Evolutionary conservation across 2,888 invertebrate species (phyloP).

Genomic region (Rhogogaster chlorosoma): DNA sequence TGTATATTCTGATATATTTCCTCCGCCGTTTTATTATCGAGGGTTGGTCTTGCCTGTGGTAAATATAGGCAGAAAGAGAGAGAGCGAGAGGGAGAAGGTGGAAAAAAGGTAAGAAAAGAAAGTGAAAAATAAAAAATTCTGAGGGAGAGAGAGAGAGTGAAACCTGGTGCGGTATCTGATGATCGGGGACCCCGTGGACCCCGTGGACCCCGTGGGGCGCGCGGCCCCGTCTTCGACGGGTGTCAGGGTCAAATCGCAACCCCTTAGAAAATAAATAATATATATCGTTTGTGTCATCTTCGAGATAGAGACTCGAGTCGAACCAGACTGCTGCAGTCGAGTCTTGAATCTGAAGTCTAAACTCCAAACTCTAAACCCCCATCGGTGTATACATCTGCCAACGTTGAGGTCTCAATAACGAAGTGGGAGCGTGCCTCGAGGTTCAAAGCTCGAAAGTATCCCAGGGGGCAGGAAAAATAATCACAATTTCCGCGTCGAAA

Average conservation of each 20-base stretch:
- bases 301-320: conserved; percentile 49
- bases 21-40: not conserved
- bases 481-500: not conserved
- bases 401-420: conserved; percentile 40
- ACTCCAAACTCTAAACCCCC: conserved; percentile 22
- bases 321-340: conserved; percentile 10
- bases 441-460: not conserved
- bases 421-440: conserved; percentile 22
- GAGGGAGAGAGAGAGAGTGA: conserved; percentile 29
- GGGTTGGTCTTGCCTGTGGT: not conserved
- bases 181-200: conserved; percentile 54
- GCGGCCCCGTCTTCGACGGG: conserved; percentile 58
- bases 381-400: conserved; percentile 38
- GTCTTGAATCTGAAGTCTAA: not conserved
- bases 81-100: not conserved
- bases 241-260: conserved; percentile 65
- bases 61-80: not conserved
- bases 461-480: not conserved
- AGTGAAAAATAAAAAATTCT: not conserved
- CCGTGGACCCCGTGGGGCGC: conserved; percentile 63
- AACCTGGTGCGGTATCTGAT: conserved; percentile 65
- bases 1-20: not conserved
- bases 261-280: conserved; percentile 73
- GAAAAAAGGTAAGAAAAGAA: not conserved
- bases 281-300: conserved; percentile 67